Evolutionary conservation across 1,140 invertebrate species (phyloP), one percentile per base, ranked within the genome.

Genomic region (Solenopsis invicta): DNA sequence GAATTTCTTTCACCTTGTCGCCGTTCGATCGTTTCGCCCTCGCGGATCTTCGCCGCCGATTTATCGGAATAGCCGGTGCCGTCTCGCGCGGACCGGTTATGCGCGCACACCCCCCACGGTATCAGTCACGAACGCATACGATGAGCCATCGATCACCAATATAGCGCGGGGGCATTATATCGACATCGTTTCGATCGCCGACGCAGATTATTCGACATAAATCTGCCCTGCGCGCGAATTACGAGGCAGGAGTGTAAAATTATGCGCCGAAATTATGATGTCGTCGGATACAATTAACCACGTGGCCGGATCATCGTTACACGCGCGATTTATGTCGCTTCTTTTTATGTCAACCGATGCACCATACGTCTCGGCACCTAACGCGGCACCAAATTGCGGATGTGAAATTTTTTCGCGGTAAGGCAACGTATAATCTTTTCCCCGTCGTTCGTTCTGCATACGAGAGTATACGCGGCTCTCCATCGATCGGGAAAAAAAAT

Each of bases 131-230:
- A 54, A 52, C 5, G 66, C 34, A 37, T 16, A 29, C 37, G 52
- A 48, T 16, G 54, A 34, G 37, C 54, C 69, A 84, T 84, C 67
- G 54, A 84, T 84, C 80, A 74, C 69, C 41, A 9, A 41, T 50
- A 34, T 13, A 45, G 16, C 69, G 54, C 41, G 41, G 41, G 18
- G 54, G 69, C n/a, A 75, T 84, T 84, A 84, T 41, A 84, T 62
- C 29, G 67, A 45, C 54, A 61, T 48, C 21, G 69, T 37, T 48
- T 59, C 6, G 80, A 82, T 75, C 69, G 54, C 56, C 80, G 54
- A 61, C 67, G 80, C 80, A 50, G 80, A 84, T 84, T 84, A 84
- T 84, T 71, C 41, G 13, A 84, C 41, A 84, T 84, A 84, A 84
- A 84, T 84, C 80, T 62, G 80, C 29, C 80, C 6, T 29, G 69